phyloP scores from a whole-genome alignment of 1,140 invertebrate genomes.

The Zaprionus kolodkinae region DNA sequence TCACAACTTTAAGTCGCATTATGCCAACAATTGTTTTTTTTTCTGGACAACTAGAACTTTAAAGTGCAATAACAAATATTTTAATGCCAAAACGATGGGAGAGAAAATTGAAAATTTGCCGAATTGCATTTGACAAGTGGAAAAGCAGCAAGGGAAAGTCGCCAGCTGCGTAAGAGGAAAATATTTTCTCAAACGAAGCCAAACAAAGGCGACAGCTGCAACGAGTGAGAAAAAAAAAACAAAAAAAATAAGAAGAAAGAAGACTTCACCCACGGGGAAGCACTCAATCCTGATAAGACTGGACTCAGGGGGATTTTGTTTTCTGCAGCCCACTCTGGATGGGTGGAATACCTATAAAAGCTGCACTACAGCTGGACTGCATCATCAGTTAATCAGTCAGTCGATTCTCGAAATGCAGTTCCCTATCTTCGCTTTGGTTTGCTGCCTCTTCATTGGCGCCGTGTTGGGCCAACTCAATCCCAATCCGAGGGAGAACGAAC shows the following conservation, averaged over 20 bases:
- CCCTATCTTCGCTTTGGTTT: conserved; percentile 23
- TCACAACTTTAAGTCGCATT: conserved; percentile 18
- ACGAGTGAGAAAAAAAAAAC: not conserved
- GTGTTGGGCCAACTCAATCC: conserved; percentile 5
- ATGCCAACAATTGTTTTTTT: conserved; percentile 26
- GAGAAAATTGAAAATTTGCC: conserved; percentile 6
- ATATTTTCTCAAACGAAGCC: conserved; percentile 30
- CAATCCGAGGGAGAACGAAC: conserved; percentile 28
- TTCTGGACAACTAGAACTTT: conserved; percentile 25
- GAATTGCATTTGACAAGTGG: conserved; percentile 21
- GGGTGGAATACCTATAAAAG: conserved; percentile 35
- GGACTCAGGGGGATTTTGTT: not conserved
- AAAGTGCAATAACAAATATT: conserved; percentile 17
- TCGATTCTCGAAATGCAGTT: conserved; percentile 29
- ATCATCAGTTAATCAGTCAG: conserved; percentile 31
- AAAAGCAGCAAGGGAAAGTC: not conserved
- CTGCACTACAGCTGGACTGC: not conserved
- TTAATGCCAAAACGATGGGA: not conserved
- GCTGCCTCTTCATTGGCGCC: conserved; percentile 17
- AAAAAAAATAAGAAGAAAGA: not conserved
- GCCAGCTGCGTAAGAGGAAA: conserved; percentile 6
- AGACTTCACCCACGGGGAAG: conserved; percentile 29
- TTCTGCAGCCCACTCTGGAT: not conserved
- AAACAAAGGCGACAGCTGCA: conserved; percentile 22
- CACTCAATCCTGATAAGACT: conserved; percentile 34